A percentile compares a stretch with the other conserved stretches of the same genome.
Evolutionary conservation across 2,113 vertebrate species (phyloP).

Genomic region (Serilophus lunatus): DNA sequence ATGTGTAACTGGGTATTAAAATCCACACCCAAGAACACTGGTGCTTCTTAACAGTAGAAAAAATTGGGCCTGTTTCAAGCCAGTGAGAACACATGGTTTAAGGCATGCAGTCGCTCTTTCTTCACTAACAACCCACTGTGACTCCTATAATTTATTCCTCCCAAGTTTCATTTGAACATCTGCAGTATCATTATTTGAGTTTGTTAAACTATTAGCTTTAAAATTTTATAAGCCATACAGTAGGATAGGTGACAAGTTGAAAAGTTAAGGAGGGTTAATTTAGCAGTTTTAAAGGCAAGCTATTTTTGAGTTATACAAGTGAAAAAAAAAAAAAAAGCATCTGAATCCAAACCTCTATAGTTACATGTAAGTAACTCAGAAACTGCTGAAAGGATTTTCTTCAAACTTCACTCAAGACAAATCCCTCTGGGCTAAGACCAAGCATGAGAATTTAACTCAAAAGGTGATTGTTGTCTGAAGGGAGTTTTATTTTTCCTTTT

Average conservation of each 20-base stretch:
- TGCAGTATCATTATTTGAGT: constrained; percentile 65
- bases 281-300: constrained; percentile 69
- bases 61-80: constrained; percentile 41
- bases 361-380: constrained; percentile 60
- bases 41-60: neutral
- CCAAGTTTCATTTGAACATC: constrained; percentile 63
- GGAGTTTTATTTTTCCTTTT: neutral
- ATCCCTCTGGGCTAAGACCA: constrained; percentile 55
- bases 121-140: constrained; percentile 13
- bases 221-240: constrained; percentile 69
- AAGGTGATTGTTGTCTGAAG: constrained; percentile 57
- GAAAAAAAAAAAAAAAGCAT: constrained; percentile 59
- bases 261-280: constrained; percentile 65
- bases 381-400: constrained; percentile 60
- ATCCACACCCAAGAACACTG: neutral
- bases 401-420: constrained; percentile 37
- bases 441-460: constrained; percentile 55
- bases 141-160: constrained; percentile 61
- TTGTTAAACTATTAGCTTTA: constrained; percentile 69
- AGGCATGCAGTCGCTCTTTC: neutral
- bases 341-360: constrained; percentile 53
- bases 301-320: constrained; percentile 62
- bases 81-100: constrained; percentile 38
- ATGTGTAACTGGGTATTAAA: neutral
- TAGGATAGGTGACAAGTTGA: constrained; percentile 67